Base-by-base conservation (phyloP, 2,113 vertebrate genomes). In the Corythoichthys intestinalis region DNA sequence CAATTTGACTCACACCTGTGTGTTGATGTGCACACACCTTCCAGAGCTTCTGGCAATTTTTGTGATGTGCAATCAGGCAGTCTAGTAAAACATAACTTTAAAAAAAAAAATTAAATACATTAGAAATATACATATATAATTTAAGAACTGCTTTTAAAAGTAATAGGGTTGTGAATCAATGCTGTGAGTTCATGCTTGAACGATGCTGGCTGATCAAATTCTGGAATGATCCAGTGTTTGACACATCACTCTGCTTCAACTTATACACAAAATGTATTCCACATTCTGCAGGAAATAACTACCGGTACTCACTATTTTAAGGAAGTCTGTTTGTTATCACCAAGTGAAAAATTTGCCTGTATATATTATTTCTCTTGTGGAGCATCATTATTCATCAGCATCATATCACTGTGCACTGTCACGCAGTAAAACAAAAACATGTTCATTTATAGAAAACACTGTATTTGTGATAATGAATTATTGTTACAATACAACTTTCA, bases 311-410 rank as follows among this genome's bases (percentile, higher is more conserved):
- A 59, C 67, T 7, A 13, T 38, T 41, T 54, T 56, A 1, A 80
- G 79, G 81, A 80, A 80, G 77, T 66, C 54, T 13, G 68, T 65
- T 34, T 37, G 20, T 65, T 73, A 76, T 80, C 71, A 50, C 2
- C 4, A 1, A 41, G 14, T 67, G 4, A 80, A 61, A 69, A 65
- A 52, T 52, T 28, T 6, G 5, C 63, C 14, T 58, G 14, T 0
- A 2, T 12, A 1, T 52, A 67, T 15, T 39, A 10, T 67, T 57
- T 39, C 2, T n/a, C 2, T 60, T 38, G 11, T 17, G 58, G 4
- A 37, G 9, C 11, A 14, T 37, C 8, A 11, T 53, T 10, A 53
- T 53, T 20, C 13, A 12, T 49, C 48, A 49, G 3, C 14, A 12
- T 49, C 13, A 15, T n/a, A 7, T n/a, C 17, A 53, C 2, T 7